Conservation (phyloP, 2,113 vertebrate genomes). For the Agapornis roseicollis region DNA sequence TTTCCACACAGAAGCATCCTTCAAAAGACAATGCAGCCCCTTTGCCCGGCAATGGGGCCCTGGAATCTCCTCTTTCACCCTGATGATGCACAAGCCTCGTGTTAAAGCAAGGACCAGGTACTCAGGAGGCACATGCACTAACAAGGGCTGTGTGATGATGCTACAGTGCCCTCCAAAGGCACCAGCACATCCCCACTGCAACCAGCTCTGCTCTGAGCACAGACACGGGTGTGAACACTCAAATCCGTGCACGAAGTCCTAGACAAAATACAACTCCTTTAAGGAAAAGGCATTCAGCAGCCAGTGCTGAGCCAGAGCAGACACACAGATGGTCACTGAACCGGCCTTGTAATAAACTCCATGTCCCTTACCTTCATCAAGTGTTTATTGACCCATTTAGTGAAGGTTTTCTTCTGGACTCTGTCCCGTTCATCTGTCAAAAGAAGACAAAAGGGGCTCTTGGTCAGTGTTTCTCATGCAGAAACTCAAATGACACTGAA, state of each 20-base stretch:
- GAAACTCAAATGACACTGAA: slow-evolving; percentile 40
- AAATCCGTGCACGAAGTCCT: background rate
- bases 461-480: slow-evolving; percentile 28
- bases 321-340: background rate
- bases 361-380: slow-evolving; percentile 90
- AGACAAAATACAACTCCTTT: rapidly evolving
- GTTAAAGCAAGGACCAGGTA: background rate
- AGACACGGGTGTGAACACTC: rapidly evolving
- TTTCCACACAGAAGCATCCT: background rate
- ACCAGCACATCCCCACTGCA: background rate
- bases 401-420: slow-evolving; percentile 99
- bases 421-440: slow-evolving; percentile 94
- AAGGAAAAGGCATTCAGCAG: background rate
- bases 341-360: rapidly evolving
- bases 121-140: background rate
- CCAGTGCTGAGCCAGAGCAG: background rate
- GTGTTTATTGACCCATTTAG: slow-evolving; percentile 99
- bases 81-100: background rate
- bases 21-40: background rate
- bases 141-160: background rate
- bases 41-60: background rate
- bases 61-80: background rate
- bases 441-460: slow-evolving; percentile 53
- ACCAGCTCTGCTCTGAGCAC: background rate
- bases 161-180: slow-evolving; percentile 40